Evolutionary conservation across 2,113 vertebrate genomes (phyloP).

Genomic region (Octodon degus): DNA sequence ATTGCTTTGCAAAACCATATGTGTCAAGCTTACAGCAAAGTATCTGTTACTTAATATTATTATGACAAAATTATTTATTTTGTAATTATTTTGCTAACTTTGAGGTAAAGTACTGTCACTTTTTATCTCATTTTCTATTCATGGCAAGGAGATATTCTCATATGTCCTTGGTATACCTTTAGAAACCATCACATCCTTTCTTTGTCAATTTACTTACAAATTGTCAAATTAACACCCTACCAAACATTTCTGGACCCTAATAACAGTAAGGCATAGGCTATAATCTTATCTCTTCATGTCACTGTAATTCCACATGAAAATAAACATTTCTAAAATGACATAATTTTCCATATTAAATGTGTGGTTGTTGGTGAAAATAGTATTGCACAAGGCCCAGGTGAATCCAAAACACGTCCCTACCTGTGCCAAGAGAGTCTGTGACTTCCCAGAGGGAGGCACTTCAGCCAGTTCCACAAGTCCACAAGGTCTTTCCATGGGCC

Average conservation of each 20-base stretch:
- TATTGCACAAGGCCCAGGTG: neutral
- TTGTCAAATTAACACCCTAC: neutral
- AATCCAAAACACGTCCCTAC: rapidly evolving
- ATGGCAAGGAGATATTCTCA: neutral
- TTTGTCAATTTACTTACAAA: neutral
- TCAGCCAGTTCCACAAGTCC: neutral
- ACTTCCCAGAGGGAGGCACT: neutral
- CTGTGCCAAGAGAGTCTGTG: neutral
- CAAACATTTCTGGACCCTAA: neutral
- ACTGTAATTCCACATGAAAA: neutral
- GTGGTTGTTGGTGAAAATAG: neutral
- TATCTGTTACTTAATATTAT: neutral
- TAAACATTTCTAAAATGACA: neutral
- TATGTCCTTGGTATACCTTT: neutral
- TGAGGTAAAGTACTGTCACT: neutral
- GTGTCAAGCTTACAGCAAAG: neutral
- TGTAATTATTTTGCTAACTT: conserved; percentile 32
- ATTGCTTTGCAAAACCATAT: neutral
- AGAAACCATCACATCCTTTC: neutral
- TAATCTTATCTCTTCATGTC: neutral
- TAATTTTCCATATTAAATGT: neutral
- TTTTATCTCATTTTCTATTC: conserved; percentile 11
- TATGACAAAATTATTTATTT: neutral
- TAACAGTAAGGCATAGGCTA: neutral
- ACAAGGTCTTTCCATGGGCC: neutral